Conservation (phyloP, 2,888 invertebrate genomes). For the Calameuta pallipes region DNA sequence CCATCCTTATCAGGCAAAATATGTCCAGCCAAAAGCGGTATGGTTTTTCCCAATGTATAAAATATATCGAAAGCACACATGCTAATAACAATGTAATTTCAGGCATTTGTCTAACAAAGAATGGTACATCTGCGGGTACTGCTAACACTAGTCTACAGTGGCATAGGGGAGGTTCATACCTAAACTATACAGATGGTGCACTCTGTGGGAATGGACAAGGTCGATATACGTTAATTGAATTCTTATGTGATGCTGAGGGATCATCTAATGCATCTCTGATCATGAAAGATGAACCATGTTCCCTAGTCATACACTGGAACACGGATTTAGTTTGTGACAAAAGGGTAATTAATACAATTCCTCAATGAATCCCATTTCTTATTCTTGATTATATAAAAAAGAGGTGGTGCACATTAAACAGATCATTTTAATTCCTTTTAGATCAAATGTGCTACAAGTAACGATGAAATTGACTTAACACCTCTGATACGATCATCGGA, state of each 20-base stretch:
- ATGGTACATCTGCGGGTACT: conserved; percentile 44
- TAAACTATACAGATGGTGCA: conserved; percentile 58
- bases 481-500: conserved; percentile 38
- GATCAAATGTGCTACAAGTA: conserved; percentile 44
- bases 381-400: conserved; percentile 15
- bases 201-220: conserved; percentile 37
- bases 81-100: conserved; percentile 11
- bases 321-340: conserved; percentile 49
- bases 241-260: conserved; percentile 47
- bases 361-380: conserved; percentile 12
- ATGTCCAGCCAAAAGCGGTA: neutral
- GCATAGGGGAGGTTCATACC: conserved; percentile 54
- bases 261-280: conserved; percentile 35
- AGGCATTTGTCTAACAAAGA: conserved; percentile 49
- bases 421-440: conserved; percentile 15
- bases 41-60: neutral
- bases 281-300: conserved; percentile 44
- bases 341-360: conserved; percentile 29
- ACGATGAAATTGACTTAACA: conserved; percentile 42
- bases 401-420: neutral
- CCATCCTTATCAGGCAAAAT: neutral
- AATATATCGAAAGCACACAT: neutral
- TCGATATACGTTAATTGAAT: conserved; percentile 50
- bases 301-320: conserved; percentile 49
- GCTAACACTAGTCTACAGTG: conserved; percentile 52